Evolutionary conservation across 2,797 vertebrate genomes (phyloP), one percentile per base, ranked within the genome.

Genomic region (Epinephelus malabaricus): DNA sequence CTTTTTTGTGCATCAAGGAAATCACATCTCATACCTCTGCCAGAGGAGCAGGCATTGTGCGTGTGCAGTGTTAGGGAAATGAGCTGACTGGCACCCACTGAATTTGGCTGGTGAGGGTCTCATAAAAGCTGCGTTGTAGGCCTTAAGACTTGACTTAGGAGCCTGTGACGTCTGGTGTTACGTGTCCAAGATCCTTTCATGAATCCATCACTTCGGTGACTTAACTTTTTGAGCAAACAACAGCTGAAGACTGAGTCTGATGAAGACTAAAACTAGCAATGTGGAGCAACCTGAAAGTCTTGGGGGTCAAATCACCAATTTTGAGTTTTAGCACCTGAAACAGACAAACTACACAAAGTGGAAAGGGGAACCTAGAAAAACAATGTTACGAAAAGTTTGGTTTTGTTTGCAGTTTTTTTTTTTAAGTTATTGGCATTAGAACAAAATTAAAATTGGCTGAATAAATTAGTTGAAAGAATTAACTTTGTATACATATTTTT

Each of bases 1-100:
- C 51, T 76, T 43, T 47, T 73, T 67, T 82, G 82, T 78, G 73
- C 81, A 83, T 91, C 80, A 85, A 77, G 46, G 66, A 89, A 88
- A 87, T 85, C 76, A 85, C 59, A 70, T 83, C 55, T 63, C 45
- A 47, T 54, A 46, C 53, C 30, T 83, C 65, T 75, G 82, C 72
- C 80, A 76, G 67, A 56, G 47, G 3, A 72, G 30, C 51, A 30
- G 46, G 13, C 43, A 25, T 27, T 66, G 55, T 75, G 67, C 43
- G 47, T 25, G 19, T 61, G 50, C 19, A 54, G 45, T 70, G 30
- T 63, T 71, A 65, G 61, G 71, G 53, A 83, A 90, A 88, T 80
- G 46, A 88, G 46, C n/a, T 69, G 56, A 55, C 49, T 86, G 68
- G 27, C 56, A 68, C 19, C 21, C 13, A 46, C 27, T 83, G 56